Percentiles rank a stretch among this genome's conserved stretches.
phyloP scores from a whole-genome alignment of 2,113 vertebrate genomes.

The Hippopotamus amphibius region DNA sequence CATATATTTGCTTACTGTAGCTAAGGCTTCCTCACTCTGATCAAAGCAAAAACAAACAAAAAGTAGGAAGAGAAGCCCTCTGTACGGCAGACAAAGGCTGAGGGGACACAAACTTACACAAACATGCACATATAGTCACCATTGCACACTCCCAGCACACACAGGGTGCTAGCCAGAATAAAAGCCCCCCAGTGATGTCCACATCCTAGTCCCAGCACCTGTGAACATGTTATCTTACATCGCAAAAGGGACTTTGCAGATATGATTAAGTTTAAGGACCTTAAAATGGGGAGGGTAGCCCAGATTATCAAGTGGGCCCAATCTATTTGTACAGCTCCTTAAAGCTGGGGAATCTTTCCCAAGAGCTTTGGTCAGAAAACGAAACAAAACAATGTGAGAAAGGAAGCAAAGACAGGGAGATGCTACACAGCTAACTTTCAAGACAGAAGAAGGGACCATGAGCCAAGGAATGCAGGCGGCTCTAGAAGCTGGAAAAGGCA shows the following conservation, averaged over 20 bases:
- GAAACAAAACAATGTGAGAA: background rate
- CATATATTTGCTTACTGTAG: constrained; percentile 48
- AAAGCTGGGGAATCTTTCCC: background rate
- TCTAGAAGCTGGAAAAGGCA: background rate
- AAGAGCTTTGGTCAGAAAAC: background rate
- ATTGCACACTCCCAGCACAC: background rate
- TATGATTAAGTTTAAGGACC: background rate
- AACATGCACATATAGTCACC: background rate
- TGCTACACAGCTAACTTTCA: background rate
- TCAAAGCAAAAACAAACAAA: constrained; percentile 50
- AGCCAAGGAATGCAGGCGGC: background rate
- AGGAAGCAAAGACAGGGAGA: background rate
- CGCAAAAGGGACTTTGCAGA: background rate
- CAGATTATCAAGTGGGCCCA: background rate
- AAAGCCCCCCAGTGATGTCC: background rate
- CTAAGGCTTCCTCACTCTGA: constrained; percentile 31
- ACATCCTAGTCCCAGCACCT: background rate
- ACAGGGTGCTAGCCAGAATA: background rate
- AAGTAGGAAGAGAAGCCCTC: background rate
- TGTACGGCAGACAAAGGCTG: background rate
- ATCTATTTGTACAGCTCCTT: background rate
- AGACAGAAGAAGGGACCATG: background rate
- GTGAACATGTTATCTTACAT: background rate
- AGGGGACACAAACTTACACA: background rate
- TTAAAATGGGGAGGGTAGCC: background rate